Conservation (phyloP, 2,113 vertebrate species). For the Corythornis vintsioides region DNA sequence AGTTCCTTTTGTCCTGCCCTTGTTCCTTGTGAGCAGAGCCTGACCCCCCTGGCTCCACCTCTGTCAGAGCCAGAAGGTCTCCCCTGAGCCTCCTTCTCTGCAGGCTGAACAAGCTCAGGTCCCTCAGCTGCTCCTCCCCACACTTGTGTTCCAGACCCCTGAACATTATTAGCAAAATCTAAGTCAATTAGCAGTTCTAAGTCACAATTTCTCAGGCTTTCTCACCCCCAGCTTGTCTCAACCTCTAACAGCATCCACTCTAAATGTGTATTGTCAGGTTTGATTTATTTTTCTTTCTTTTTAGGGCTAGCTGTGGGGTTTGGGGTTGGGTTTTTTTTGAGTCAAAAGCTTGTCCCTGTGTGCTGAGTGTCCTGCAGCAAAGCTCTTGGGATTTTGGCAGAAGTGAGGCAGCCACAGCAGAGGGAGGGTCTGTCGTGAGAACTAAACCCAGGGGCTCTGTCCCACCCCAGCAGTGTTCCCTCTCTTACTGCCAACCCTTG, state of each 20-base stretch:
- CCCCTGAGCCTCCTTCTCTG: not conserved
- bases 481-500: not conserved
- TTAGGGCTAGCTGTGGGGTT: not conserved
- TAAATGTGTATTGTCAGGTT: rapidly evolving
- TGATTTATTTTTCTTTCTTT: not conserved
- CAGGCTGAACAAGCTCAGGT: not conserved
- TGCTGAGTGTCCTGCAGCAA: not conserved
- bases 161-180: not conserved
- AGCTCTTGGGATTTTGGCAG: not conserved
- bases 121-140: not conserved
- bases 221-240: not conserved
- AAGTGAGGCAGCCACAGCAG: not conserved
- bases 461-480: not conserved
- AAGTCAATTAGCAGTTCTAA: not conserved
- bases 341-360: not conserved
- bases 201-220: not conserved
- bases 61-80: not conserved
- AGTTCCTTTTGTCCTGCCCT: not conserved
- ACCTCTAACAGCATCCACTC: not conserved
- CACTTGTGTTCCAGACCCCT: not conserved
- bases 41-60: not conserved
- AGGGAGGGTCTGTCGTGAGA: not conserved
- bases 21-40: not conserved
- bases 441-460: not conserved
- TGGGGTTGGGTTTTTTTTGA: not conserved